A percentile compares a stretch with the other conserved stretches of the same genome.
phyloP scores from a whole-genome alignment of 2,888 invertebrate genomes.

The Melipona beecheii region DNA sequence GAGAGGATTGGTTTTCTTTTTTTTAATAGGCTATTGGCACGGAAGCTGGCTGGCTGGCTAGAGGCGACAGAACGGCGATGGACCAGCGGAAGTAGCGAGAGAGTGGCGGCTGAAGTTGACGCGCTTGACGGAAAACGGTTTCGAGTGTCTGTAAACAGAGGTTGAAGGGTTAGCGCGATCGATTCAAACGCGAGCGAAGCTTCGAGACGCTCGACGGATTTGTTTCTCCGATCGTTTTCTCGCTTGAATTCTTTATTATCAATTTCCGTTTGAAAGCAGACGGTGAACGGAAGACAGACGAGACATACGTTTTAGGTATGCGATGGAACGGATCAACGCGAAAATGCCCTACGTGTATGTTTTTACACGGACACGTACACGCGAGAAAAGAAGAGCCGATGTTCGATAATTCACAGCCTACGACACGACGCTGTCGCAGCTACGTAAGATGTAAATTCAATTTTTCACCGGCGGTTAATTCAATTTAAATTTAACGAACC shows the following conservation, averaged over 20 bases:
- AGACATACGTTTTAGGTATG: no score
- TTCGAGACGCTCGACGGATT: not conserved
- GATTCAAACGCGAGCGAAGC: not conserved
- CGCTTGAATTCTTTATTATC: no score
- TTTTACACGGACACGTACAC: not conserved
- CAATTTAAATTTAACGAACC: constrained; percentile 69
- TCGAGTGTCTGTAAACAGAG: constrained; percentile 45
- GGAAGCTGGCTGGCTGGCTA: not conserved
- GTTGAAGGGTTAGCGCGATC: constrained; percentile 4
- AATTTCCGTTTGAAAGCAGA: no score
- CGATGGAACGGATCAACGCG: not conserved
- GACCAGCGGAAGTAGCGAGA: constrained; percentile 29
- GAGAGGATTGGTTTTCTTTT: no score
- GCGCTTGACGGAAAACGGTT: constrained; percentile 12
- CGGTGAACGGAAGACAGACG: no score
- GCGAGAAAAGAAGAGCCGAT: not conserved
- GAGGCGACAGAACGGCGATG: constrained; percentile 22
- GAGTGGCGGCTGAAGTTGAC: constrained; percentile 33
- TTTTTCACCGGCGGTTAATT: constrained; percentile 67
- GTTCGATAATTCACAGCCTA: constrained; percentile 8
- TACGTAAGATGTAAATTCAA: constrained; percentile 72
- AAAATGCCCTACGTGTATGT: constrained; percentile 4
- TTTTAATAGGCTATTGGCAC: not conserved
- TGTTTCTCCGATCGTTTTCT: no score
- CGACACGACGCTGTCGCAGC: constrained; percentile 47